phyloP scores from a whole-genome alignment of 2,113 vertebrate genomes.

The Empidonax alnorum region DNA sequence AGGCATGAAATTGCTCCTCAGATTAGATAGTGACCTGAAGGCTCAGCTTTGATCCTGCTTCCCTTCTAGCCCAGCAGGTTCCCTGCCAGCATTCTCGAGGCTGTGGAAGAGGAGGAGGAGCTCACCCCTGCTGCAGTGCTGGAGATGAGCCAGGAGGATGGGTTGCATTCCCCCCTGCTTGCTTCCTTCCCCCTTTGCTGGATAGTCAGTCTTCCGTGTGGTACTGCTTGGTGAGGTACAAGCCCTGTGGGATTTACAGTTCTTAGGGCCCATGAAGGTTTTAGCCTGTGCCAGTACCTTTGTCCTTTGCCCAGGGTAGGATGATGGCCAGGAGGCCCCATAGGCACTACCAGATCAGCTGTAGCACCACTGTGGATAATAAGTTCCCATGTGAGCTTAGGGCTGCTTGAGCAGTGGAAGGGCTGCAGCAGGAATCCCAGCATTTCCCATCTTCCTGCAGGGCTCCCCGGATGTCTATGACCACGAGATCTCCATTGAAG shows the following conservation, averaged over 20 bases:
- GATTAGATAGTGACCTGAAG: background rate
- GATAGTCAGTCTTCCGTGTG: background rate
- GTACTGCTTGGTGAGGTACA: background rate
- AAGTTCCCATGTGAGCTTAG: background rate
- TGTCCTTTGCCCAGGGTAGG: background rate
- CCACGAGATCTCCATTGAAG: slow-evolving; percentile 84
- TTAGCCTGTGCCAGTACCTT: background rate
- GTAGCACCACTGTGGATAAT: background rate
- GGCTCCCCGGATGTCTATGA: slow-evolving; percentile 83
- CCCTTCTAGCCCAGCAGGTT: background rate
- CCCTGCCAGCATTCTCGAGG: background rate
- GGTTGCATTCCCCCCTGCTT: background rate
- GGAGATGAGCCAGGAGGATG: background rate
- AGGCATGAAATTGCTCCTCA: background rate
- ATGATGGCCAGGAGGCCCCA: background rate
- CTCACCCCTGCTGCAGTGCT: rapidly evolving
- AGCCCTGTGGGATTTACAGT: background rate
- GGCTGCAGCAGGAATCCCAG: background rate
- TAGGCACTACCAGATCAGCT: background rate
- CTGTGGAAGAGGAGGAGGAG: background rate
- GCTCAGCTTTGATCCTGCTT: background rate
- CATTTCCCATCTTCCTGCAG: slow-evolving; percentile 57
- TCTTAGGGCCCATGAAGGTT: background rate
- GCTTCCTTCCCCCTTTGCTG: background rate
- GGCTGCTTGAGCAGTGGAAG: background rate